A percentile compares a stretch with the other conserved stretches of the same genome.
Conservation (phyloP, 2,797 vertebrate species). For the Eulemur rubriventer region DNA sequence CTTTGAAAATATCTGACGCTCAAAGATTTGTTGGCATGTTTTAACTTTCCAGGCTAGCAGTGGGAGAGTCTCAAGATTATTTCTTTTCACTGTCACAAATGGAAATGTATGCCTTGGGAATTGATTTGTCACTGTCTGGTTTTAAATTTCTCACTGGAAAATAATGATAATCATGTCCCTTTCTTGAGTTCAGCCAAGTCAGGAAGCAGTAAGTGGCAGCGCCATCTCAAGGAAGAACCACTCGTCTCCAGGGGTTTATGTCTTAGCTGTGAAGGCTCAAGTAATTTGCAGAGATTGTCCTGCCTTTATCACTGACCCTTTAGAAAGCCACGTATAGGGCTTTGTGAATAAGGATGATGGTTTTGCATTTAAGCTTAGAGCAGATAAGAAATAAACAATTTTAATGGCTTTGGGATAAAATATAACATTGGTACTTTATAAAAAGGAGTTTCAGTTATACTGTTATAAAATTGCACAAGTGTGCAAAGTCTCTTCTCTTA, state of each 20-base stretch:
- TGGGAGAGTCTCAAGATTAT: not conserved
- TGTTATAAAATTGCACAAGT: constrained; percentile 10
- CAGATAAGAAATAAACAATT: not conserved
- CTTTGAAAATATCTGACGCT: not conserved
- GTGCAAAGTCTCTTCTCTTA: not conserved
- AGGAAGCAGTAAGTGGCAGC: not conserved
- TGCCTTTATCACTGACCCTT: not conserved
- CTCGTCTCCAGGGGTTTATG: not conserved
- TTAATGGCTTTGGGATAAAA: not conserved
- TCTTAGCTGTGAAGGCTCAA: not conserved
- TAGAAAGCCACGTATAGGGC: not conserved
- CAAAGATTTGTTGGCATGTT: not conserved
- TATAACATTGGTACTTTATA: not conserved
- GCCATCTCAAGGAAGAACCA: not conserved
- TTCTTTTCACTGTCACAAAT: not conserved
- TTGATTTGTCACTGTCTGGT: constrained; percentile 30
- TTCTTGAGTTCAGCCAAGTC: not conserved
- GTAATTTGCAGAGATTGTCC: not conserved
- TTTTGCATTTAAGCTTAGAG: not conserved
- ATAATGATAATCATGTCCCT: not conserved
- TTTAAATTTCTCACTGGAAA: constrained; percentile 42
- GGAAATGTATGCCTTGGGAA: not conserved
- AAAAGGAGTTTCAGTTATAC: constrained; percentile 1
- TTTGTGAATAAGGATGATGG: not conserved
- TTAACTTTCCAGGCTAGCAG: constrained; percentile 5